Conservation (phyloP, 2,113 vertebrate species). For the Pholis gunnellus region DNA sequence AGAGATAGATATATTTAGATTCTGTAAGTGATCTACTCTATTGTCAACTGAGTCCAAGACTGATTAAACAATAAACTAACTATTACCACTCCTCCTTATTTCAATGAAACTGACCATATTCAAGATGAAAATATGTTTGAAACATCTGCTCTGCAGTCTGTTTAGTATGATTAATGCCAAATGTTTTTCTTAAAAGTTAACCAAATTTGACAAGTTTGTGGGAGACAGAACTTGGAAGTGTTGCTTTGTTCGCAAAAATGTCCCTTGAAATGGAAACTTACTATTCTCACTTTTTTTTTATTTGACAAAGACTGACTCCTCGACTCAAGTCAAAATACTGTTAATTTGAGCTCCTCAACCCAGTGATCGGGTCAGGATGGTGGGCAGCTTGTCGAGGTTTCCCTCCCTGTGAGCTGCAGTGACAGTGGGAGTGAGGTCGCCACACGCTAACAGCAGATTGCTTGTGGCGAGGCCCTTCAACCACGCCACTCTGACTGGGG, state of each 20-base stretch:
- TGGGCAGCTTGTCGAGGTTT: slow-evolving; percentile 1
- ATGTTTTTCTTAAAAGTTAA: not conserved
- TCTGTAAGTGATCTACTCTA: slow-evolving; percentile 74
- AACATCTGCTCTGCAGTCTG: not conserved
- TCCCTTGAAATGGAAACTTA: slow-evolving; percentile 2
- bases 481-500: slow-evolving; percentile 49
- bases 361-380: slow-evolving; percentile 6
- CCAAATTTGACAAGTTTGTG: not conserved
- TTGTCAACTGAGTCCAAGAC: slow-evolving; percentile 73
- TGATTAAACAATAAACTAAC: slow-evolving; percentile 83
- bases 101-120: not conserved
- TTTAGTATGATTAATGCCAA: not conserved
- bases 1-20: slow-evolving; percentile 83
- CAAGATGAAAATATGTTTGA: not conserved
- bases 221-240: not conserved
- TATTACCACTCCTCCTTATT: slow-evolving; percentile 13
- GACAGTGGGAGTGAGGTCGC: slow-evolving; percentile 23
- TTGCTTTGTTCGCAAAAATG: not conserved
- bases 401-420: slow-evolving; percentile 17
- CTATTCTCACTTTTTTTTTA: not conserved
- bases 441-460: slow-evolving; percentile 48
- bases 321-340: not conserved
- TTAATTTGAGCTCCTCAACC: not conserved
- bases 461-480: slow-evolving; percentile 54
- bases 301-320: not conserved